Evolutionary conservation across 2,797 vertebrate species (phyloP).

Genomic region (Malurus splendens): DNA sequence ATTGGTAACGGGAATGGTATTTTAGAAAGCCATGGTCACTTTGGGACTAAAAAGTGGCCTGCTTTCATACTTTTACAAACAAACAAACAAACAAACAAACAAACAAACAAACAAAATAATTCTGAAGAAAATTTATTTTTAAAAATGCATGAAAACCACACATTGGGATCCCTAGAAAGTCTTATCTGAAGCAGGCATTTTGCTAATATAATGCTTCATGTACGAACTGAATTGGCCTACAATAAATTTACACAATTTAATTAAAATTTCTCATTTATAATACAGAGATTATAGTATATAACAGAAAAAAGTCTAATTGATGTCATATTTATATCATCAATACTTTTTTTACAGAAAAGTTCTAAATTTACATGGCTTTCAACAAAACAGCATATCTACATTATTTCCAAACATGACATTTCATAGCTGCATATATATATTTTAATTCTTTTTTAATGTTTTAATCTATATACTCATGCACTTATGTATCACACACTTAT

Average conservation of each 20-base stretch:
- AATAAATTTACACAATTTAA: neutral
- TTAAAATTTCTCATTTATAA: neutral
- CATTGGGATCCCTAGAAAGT: neutral
- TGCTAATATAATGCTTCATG: neutral
- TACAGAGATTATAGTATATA: neutral
- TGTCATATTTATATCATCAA: neutral
- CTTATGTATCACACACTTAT: neutral
- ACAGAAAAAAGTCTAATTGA: neutral
- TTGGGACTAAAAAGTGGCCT: neutral
- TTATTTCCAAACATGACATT: neutral
- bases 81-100: neutral
- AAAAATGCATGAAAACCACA: neutral
- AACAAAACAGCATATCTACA: neutral
- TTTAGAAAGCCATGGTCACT: neutral
- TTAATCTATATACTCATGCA: neutral
- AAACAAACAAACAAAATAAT: neutral
- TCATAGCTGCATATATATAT: neutral
- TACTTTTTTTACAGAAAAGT: neutral
- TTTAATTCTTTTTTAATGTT: neutral
- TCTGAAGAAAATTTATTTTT: neutral
- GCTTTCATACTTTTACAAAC: neutral
- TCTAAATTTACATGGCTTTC: neutral
- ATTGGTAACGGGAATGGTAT: neutral
- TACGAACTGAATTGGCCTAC: neutral
- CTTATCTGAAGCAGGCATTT: neutral